Base-by-base conservation (phyloP, 2,113 vertebrate genomes). In the Corydoras maculifer region DNA sequence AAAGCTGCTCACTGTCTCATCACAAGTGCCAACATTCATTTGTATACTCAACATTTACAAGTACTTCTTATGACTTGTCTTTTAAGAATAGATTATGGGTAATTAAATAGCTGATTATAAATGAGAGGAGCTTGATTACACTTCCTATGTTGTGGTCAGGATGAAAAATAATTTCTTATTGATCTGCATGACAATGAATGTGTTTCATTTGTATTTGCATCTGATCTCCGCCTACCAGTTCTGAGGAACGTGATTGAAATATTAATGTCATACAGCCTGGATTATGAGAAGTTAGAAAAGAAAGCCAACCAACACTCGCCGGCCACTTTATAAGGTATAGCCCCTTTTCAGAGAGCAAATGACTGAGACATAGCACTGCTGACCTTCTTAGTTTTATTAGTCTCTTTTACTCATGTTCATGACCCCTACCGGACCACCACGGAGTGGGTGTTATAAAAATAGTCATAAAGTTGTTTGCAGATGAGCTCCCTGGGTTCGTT, bases 21-120 rank as follows among this genome's bases (percentile, higher is more conserved):
- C 75, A 68, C 58, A 8, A 57, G 31, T 63, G 75, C 58, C 75
- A 76, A 62, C 64, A 68, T 72, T 76, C 59, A 76, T 76, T 76
- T 76, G 65, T 49, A 61, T 35, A 55, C 8, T 10, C 60, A 75
- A 65, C 32, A 65, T 66, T 61, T 50, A 75, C 62, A 55, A 65
- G 64, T 62, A 9, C 66, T 72, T 67, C 51, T 14, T 48, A 48
- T 62, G 65, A 48, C 57, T 72, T 13, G 51, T 68, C 64, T 73
- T 30, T 65, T 69, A 29, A 65, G 62, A 75, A 75, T 57, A 35
- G 60, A 69, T 69, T 75, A 48, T 43, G 53, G 29, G 29, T 79
- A 57, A 70, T 67, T 73, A 66, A 61, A 79, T 62, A 58, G 51
- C 29, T 49, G 60, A 32, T 68, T 63, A 58, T 58, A 64, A 59